These are phyloP conservation scores for Syngnathus rostellatus DNA, from an alignment of 2,797 vertebrate genomes.

Conservation along the genomic window DNA sequence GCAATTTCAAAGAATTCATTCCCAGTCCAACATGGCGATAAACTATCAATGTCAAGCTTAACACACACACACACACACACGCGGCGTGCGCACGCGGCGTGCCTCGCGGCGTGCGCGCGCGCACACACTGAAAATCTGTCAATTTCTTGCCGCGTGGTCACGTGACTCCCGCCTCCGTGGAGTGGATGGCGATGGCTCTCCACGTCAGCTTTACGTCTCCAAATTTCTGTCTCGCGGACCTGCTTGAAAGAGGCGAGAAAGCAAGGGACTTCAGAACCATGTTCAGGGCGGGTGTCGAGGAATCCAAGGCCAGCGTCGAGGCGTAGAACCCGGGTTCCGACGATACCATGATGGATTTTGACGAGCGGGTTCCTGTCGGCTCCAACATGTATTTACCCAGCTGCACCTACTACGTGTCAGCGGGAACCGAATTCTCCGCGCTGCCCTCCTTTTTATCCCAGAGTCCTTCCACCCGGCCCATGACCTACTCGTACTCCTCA, in stretches of 20 bases:
- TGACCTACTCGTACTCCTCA: conserved; percentile 97
- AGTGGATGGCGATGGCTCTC: conserved; percentile 96
- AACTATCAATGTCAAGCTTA: conserved; percentile 63
- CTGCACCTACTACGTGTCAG: conserved; percentile 99
- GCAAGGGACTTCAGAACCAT: conserved; percentile 86
- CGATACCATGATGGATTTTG: conserved; percentile 99
- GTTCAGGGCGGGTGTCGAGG: conserved; percentile 89
- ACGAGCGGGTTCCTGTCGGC: conserved; percentile 97
- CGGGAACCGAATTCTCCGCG: conserved; percentile 97
- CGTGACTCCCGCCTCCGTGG: conserved; percentile 90
- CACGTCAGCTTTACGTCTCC: conserved; percentile 98
- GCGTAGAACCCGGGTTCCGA: conserved; percentile 72
- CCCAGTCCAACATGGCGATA: conserved; percentile 39
- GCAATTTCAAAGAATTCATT: conserved; percentile 47
- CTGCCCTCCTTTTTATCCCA: conserved; percentile 98
- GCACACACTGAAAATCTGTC: conserved; percentile 67
- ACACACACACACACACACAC: conserved; percentile 11
- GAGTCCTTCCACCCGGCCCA: conserved; percentile 93
- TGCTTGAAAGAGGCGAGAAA: conserved; percentile 95
- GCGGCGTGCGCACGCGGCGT: conserved; percentile 1
- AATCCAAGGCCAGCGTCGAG: conserved; percentile 78
- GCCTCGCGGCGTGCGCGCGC: conserved; percentile 7
- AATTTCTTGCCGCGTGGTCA: conserved; percentile 88
- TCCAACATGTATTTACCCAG: conserved; percentile 99
- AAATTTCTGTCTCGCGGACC: conserved; percentile 93